phyloP scores from a whole-genome alignment of 2,888 invertebrate genomes.

The Sarcophaga rosellei region DNA sequence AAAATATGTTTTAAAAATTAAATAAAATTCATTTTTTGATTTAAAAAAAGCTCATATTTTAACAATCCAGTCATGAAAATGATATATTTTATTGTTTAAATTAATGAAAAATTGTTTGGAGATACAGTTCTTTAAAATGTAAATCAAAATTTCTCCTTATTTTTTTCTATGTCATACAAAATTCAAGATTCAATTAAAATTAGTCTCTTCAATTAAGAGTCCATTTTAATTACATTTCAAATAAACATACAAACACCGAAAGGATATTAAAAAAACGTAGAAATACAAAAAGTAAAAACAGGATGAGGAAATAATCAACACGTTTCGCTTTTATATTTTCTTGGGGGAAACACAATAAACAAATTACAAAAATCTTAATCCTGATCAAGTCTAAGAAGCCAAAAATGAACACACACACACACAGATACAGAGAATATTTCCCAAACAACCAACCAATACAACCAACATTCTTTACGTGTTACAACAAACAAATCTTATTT shows the following conservation, averaged over 20 bases:
- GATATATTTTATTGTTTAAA: too few species aligned
- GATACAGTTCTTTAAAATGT: neutral
- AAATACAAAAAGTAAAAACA: neutral
- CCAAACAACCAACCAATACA: slow-evolving; percentile 19
- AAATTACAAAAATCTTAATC: slow-evolving; percentile 62
- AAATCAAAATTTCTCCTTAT: neutral
- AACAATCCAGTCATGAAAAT: too few species aligned
- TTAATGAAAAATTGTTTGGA: too few species aligned
- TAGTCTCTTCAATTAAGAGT: slow-evolving; percentile 55
- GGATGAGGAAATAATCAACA: slow-evolving; percentile 55
- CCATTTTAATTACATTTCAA: slow-evolving; percentile 63
- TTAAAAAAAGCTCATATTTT: too few species aligned
- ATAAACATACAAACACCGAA: slow-evolving; percentile 39
- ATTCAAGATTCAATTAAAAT: slow-evolving; percentile 61
- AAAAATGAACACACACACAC: slow-evolving; percentile 3
- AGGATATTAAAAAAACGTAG: neutral
- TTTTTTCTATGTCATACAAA: neutral
- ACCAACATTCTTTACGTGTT: slow-evolving; percentile 21
- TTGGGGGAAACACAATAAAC: slow-evolving; percentile 48
- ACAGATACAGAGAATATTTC: neutral
- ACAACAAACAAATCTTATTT: slow-evolving; percentile 13
- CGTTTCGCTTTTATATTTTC: slow-evolving; percentile 25
- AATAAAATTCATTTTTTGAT: neutral
- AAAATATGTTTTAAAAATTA: neutral
- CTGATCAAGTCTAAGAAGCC: slow-evolving; percentile 37